Evolutionary conservation across 2,797 vertebrate genomes (phyloP).

Genomic region (Sebastes cheni): DNA sequence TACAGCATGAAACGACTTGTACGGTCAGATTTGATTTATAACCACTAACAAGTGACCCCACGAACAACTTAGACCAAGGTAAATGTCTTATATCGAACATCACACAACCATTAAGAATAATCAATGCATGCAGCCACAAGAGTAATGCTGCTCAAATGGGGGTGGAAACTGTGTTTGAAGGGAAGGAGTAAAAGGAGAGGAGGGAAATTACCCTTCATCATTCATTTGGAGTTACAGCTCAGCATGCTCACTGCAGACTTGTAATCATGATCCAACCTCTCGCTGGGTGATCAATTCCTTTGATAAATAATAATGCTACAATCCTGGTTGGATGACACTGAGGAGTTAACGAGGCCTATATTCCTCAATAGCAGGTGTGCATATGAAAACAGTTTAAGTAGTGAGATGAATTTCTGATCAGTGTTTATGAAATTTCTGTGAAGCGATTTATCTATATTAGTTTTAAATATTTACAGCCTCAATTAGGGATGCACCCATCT

Average conservation of each 20-base stretch:
- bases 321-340: slow-evolving; percentile 10
- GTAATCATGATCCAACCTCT: slow-evolving; percentile 38
- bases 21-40: slow-evolving; percentile 42
- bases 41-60: background rate
- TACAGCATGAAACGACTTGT: slow-evolving; percentile 1
- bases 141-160: slow-evolving; percentile 3
- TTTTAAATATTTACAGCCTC: slow-evolving; percentile 2
- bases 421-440: background rate
- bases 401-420: slow-evolving; percentile 1
- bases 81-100: slow-evolving; percentile 38
- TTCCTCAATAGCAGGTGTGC: slow-evolving; percentile 27
- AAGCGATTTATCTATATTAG: slow-evolving; percentile 4
- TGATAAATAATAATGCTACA: slow-evolving; percentile 43
- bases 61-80: slow-evolving; percentile 1
- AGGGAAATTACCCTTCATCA: slow-evolving; percentile 59
- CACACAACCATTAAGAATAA: slow-evolving; percentile 25
- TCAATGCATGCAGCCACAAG: background rate
- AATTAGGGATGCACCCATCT: background rate
- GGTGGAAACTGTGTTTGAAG: background rate
- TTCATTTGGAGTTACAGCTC: slow-evolving; percentile 48
- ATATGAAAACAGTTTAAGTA: background rate
- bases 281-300: slow-evolving; percentile 39
- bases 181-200: background rate
- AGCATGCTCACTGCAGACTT: slow-evolving; percentile 37
- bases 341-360: slow-evolving; percentile 31